A percentile compares a stretch with the other conserved stretches of the same genome.
phyloP scores from a whole-genome alignment of 2,797 vertebrate species.

The Buphagus erythrorhynchus region DNA sequence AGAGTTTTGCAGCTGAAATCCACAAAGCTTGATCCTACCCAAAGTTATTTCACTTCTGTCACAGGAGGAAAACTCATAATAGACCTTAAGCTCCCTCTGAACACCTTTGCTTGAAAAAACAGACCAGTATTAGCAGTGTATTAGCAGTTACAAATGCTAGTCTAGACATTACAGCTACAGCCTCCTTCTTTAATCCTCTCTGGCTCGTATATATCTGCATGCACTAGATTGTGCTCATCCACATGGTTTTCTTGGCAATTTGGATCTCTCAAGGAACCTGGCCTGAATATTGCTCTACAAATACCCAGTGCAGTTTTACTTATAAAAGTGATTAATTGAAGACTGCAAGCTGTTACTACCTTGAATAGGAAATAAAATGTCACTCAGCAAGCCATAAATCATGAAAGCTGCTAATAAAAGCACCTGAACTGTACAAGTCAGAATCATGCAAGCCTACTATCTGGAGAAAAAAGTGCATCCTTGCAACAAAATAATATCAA shows the following conservation, averaged over 20 bases:
- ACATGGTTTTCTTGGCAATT: neutral
- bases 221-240: neutral
- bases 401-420: neutral
- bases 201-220: neutral
- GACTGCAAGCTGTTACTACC: neutral
- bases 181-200: slow-evolving; percentile 3
- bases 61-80: neutral
- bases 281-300: neutral
- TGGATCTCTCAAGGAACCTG: neutral
- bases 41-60: neutral
- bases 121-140: neutral
- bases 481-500: neutral
- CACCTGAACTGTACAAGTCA: neutral
- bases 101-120: neutral
- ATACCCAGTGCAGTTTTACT: neutral
- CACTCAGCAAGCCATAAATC: slow-evolving; percentile 2
- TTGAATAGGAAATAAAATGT: slow-evolving; percentile 25
- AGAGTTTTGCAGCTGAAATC: slow-evolving; percentile 8
- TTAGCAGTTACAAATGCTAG: slow-evolving; percentile 6
- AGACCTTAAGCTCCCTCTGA: slow-evolving; percentile 30
- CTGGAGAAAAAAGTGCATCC: neutral
- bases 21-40: neutral
- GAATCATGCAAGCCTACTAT: neutral
- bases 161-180: slow-evolving; percentile 26
- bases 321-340: slow-evolving; percentile 35